Conservation (phyloP, 2,797 vertebrate species). For the Loriculus beryllinus region DNA sequence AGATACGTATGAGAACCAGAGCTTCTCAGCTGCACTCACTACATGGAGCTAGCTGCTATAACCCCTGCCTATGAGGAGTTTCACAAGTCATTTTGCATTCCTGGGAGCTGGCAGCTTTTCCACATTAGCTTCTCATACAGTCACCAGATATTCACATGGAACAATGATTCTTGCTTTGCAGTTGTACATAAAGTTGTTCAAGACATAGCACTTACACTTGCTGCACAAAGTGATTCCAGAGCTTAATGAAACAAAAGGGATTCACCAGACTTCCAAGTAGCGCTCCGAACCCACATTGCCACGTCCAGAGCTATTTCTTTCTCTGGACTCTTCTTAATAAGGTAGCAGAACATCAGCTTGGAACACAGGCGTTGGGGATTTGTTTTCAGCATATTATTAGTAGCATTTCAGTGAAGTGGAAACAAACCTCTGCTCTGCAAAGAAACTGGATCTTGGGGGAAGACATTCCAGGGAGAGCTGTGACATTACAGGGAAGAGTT, state of each 20-base stretch:
- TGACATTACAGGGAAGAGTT: neutral
- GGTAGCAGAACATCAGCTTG: slow-evolving; percentile 46
- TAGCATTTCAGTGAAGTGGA: slow-evolving; percentile 59
- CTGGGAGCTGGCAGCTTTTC: neutral
- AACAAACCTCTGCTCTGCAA: slow-evolving; percentile 50
- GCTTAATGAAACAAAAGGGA: slow-evolving; percentile 7
- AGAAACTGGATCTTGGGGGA: slow-evolving; percentile 24
- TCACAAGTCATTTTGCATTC: neutral
- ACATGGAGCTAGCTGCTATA: neutral
- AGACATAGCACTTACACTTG: neutral
- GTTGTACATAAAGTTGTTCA: neutral
- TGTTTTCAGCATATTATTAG: slow-evolving; percentile 69
- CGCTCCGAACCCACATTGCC: neutral
- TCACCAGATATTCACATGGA: neutral
- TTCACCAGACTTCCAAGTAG: neutral
- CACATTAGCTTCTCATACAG: neutral
- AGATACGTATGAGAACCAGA: neutral
- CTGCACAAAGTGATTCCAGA: neutral
- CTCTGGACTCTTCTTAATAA: slow-evolving; percentile 49
- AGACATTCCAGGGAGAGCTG: neutral
- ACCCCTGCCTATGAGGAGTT: neutral
- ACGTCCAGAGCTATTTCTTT: neutral
- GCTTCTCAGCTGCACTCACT: neutral
- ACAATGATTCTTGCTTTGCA: slow-evolving; percentile 1
- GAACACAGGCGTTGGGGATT: slow-evolving; percentile 61